Base-by-base conservation (phyloP, 1,140 invertebrate genomes). In the Lucilia cuprina region DNA sequence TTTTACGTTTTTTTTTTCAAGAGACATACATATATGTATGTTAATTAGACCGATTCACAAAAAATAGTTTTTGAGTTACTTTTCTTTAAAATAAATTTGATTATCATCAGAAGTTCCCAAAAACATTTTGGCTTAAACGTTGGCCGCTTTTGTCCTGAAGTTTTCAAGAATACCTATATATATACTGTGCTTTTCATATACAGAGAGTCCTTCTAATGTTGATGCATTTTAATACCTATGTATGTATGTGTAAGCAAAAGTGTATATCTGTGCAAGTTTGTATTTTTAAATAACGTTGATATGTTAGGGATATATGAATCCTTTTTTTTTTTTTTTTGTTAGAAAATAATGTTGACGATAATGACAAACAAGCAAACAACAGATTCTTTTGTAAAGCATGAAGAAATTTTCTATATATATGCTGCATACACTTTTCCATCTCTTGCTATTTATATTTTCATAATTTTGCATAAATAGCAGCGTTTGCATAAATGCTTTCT, bases 331-430 rank as follows among this genome's bases (percentile, higher is more conserved):
- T 60, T 60, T 70, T 19, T 70, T 21, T 70, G 65, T 70, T 70
- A 10, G n/a, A 70, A 70, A 70, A 70, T 80, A 25, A 80, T 49
- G 77, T 80, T 80, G 77, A 80, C 47, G 77, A 80, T 80, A 80
- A 80, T 80, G 77, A 80, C 77, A 80, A 49, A 49, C 77, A 19
- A 80, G 75, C 75, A 41, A 78, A 70, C 65, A 70, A 25, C n/a
- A 70, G 65, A 70, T 70, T 70, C 19, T 21, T 70, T 70, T 70
- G 19, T 70, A 70, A 70, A 21, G 2, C 60, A 21, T 19, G 4
- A 70, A 19, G 60, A 70, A 25, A 21, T 70, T 60, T 7, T 60
- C 5, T 60, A 70, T n/a, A 70, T 70, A 70, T 21, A 25, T 41
- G 41, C 41, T 8, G 41, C 10, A 8, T 41, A 10, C 10, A 41